Evolutionary conservation across 2,888 invertebrate species (phyloP).

Genomic region (Drymonia ruficornis): DNA sequence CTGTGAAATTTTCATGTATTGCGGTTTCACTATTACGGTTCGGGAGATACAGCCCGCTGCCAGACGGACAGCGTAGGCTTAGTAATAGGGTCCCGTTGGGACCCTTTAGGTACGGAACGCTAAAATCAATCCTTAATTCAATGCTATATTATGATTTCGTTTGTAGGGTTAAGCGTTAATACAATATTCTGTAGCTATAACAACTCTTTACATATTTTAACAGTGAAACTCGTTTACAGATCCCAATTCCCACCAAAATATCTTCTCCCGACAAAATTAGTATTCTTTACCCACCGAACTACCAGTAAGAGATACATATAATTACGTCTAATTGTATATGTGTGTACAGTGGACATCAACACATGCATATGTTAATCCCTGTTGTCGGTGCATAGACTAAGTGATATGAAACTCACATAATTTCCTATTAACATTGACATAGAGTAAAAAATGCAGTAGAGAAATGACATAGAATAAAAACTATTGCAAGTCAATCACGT

Average conservation of each 20-base stretch:
- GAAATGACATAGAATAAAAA: background rate
- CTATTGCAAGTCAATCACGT: no score
- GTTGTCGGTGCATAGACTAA: constrained; percentile 26
- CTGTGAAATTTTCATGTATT: no score
- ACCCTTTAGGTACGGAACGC: no score
- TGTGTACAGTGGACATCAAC: constrained; percentile 15
- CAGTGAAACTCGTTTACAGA: background rate
- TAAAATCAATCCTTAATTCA: no score
- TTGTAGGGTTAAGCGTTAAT: no score
- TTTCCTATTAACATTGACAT: constrained; percentile 22
- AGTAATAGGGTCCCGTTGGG: no score
- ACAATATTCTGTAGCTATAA: no score
- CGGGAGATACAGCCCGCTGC: no score
- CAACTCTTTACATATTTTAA: background rate
- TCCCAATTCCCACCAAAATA: constrained; percentile 1
- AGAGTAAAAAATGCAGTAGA: constrained; percentile 13
- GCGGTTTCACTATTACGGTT: no score
- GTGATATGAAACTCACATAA: constrained; percentile 26
- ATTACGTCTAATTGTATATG: constrained; percentile 34
- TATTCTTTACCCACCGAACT: constrained; percentile 16
- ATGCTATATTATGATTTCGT: no score
- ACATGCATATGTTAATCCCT: constrained; percentile 27
- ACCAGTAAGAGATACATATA: constrained; percentile 23
- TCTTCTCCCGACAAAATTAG: constrained; percentile 20
- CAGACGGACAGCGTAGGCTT: no score